Evolutionary conservation across 35 echinoderm and acorn worm species (phyloP).

Genomic region (Acanthaster planci): DNA sequence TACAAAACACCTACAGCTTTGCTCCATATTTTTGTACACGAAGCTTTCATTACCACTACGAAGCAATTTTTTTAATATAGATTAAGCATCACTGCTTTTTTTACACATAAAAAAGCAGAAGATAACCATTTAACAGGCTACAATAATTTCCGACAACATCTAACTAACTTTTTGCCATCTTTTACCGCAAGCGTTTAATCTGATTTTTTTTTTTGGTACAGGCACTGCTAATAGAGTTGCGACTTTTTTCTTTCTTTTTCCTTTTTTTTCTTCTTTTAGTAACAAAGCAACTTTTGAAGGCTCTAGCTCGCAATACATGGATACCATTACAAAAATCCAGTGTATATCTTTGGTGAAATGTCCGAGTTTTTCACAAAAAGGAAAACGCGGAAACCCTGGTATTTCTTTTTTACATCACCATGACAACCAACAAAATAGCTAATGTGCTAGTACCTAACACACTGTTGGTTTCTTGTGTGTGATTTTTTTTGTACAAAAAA

Average conservation of each 20-base stretch:
- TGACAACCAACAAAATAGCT: too few species aligned
- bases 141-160: constrained; percentile 4
- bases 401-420: constrained; percentile 1
- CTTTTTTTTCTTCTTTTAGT: neutral
- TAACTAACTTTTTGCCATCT: neutral
- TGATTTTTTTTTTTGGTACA: constrained; percentile 17
- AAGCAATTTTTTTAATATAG: too few species aligned
- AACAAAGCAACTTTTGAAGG: constrained; percentile 19
- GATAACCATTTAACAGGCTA: neutral
- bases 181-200: constrained; percentile 11
- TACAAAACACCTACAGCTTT: constrained; percentile 12
- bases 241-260: neutral
- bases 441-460: neutral
- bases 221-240: constrained; percentile 28
- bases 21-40: too few species aligned
- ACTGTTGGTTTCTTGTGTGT: constrained; percentile 6
- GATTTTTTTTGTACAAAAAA: constrained; percentile 9
- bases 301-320: constrained; percentile 23
- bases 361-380: constrained; percentile 29
- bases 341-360: constrained; percentile 34
- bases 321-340: constrained; percentile 25
- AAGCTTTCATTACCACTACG: too few species aligned
- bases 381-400: constrained; percentile 32
- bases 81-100: neutral
- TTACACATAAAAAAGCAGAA: neutral